Evolutionary conservation across 2,113 vertebrate genomes (phyloP).

Genomic region (Corythoichthys intestinalis): DNA sequence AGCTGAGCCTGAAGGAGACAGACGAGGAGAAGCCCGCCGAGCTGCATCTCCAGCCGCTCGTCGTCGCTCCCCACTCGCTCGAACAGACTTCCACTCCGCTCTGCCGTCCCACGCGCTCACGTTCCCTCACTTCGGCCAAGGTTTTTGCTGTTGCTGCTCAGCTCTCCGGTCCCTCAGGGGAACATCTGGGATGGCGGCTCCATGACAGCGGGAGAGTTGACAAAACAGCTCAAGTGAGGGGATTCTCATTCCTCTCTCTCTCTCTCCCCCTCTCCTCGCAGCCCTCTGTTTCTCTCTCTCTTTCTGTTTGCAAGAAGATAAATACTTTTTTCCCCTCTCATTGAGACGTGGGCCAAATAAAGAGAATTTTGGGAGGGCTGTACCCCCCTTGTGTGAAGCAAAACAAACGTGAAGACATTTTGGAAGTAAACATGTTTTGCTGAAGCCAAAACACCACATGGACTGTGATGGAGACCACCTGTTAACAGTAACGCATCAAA

Average conservation of each 20-base stretch:
- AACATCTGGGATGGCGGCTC: constrained; percentile 47
- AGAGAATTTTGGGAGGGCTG: constrained; percentile 35
- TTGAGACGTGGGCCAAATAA: constrained; percentile 4
- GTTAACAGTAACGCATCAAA: background rate
- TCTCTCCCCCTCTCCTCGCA: constrained; percentile 8
- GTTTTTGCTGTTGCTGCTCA: constrained; percentile 28
- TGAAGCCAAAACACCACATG: background rate
- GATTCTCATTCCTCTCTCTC: constrained; percentile 9
- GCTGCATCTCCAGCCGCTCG: constrained; percentile 67
- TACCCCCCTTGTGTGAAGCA: constrained; percentile 67
- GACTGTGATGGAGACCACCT: background rate
- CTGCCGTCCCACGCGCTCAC: constrained; percentile 36
- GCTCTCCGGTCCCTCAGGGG: constrained; percentile 33
- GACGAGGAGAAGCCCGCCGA: constrained; percentile 72
- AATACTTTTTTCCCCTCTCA: constrained; percentile 37
- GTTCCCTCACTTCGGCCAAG: constrained; percentile 43
- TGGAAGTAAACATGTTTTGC: background rate
- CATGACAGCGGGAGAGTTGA: constrained; percentile 53
- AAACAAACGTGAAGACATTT: constrained; percentile 35
- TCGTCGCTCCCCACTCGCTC: constrained; percentile 48
- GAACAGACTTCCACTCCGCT: constrained; percentile 36
- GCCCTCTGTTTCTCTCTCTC: constrained; percentile 9
- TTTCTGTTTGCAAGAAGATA: constrained; percentile 41
- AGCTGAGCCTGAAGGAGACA: constrained; percentile 75
- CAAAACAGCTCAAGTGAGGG: constrained; percentile 31